Conservation (phyloP, 2,797 vertebrate genomes). For the Alauda arvensis region DNA sequence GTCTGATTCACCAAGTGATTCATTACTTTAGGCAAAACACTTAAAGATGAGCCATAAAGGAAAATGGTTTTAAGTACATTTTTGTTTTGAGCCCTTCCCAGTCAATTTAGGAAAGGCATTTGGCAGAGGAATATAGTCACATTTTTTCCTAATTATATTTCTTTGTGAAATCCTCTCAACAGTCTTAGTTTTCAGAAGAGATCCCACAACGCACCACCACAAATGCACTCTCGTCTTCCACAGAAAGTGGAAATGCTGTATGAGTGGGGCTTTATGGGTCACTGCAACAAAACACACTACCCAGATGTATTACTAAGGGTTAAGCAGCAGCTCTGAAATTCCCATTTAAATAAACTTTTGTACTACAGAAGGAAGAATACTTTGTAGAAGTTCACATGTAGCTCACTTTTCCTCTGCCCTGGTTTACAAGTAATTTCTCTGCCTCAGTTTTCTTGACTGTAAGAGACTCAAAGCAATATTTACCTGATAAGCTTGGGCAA, state of each 20-base stretch:
- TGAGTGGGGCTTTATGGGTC: not conserved
- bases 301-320: not conserved
- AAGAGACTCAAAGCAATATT: not conserved
- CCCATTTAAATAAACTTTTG: not conserved
- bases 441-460: not conserved
- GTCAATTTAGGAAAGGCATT: constrained; percentile 38
- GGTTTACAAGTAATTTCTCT: not conserved
- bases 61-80: constrained; percentile 47
- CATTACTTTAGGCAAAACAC: constrained; percentile 52
- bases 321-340: not conserved
- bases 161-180: constrained; percentile 37
- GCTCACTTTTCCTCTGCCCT: not conserved
- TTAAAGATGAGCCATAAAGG: constrained; percentile 53
- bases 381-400: not conserved
- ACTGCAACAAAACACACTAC: not conserved
- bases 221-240: not conserved
- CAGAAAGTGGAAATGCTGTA: not conserved
- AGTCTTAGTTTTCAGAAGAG: constrained; percentile 3
- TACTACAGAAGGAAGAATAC: not conserved
- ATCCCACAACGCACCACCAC: not conserved
- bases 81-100: constrained; percentile 51
- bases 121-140: constrained; percentile 33
- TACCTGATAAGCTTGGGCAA: not conserved
- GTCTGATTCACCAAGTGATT: constrained; percentile 44
- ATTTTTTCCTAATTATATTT: constrained; percentile 57